Evolutionary conservation across 2,797 vertebrate species (phyloP).

Genomic region (Enteromius anoplus): DNA sequence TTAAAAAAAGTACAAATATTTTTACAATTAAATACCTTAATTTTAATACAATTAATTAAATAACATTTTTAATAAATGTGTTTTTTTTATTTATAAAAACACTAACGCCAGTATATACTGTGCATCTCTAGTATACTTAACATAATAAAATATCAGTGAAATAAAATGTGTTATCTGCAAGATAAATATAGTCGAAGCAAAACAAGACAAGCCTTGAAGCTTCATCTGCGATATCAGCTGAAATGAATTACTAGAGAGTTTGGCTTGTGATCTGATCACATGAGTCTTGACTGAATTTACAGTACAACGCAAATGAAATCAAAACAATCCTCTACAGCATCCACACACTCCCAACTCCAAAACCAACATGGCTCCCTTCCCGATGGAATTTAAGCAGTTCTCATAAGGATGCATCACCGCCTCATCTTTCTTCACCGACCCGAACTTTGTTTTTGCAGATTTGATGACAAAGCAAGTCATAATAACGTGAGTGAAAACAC

Average conservation of each 20-base stretch:
- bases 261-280: conserved; percentile 6
- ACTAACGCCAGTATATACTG: not conserved
- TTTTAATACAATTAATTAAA: not conserved
- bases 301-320: not conserved
- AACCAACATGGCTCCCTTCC: conserved; percentile 20
- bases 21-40: not conserved
- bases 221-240: not conserved
- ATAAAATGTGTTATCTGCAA: not conserved
- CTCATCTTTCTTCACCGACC: conserved; percentile 4
- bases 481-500: conserved; percentile 18
- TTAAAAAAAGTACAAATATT: not conserved
- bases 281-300: not conserved
- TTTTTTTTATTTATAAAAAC: not conserved
- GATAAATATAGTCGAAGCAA: not conserved
- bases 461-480: conserved; percentile 34
- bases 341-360: conserved; percentile 9
- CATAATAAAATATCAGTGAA: not conserved
- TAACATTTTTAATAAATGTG: not conserved
- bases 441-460: conserved; percentile 20
- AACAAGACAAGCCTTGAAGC: not conserved
- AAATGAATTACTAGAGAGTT: not conserved
- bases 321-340: not conserved
- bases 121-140: not conserved
- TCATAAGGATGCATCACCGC: conserved; percentile 22
- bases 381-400: not conserved